Percentiles rank a stretch among this genome's conserved stretches.
Conservation (phyloP, 2,113 vertebrate genomes). For the Turdus rufiventris region DNA sequence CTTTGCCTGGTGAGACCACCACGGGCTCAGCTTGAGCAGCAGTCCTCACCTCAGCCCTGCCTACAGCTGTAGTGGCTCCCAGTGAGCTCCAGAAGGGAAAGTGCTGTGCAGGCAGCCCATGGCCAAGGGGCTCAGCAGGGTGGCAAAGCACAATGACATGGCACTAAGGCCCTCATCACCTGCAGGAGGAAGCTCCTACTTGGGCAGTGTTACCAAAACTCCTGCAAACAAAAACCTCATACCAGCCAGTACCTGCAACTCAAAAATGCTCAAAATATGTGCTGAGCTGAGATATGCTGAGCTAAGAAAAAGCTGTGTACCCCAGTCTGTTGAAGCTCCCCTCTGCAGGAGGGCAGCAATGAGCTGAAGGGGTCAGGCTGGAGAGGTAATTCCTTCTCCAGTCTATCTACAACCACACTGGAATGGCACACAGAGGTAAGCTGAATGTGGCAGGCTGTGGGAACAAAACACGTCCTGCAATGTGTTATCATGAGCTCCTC, state of each 20-base stretch:
- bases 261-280: neutral
- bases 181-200: neutral
- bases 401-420: neutral
- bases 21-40: neutral
- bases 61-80: neutral
- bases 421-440: neutral
- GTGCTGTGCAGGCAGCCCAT: accelerated
- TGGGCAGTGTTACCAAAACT: neutral
- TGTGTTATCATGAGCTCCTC: neutral
- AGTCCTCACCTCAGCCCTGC: accelerated
- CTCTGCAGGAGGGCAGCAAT: neutral
- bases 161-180: neutral
- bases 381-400: neutral
- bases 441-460: neutral
- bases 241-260: neutral
- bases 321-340: neutral
- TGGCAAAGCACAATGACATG: neutral
- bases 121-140: neutral
- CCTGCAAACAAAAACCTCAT: neutral
- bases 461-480: accelerated
- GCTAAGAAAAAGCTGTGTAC: neutral
- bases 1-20: neutral
- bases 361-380: neutral
- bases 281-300: accelerated
- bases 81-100: neutral